Evolutionary conservation across 2,888 invertebrate species (phyloP).

Genomic region (Lasioglossum lativentre): DNA sequence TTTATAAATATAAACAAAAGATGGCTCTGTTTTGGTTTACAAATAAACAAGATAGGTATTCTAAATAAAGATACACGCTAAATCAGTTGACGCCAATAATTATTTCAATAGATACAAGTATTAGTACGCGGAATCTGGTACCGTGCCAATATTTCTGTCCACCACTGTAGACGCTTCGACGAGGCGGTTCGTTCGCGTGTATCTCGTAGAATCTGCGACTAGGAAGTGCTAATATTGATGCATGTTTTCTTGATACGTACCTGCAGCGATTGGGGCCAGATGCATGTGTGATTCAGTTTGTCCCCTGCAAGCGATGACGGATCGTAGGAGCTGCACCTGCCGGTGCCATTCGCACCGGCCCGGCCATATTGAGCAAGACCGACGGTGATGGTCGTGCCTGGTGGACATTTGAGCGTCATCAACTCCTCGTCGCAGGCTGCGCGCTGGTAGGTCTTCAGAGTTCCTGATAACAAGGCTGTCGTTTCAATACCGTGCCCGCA

Average conservation of each 20-base stretch:
- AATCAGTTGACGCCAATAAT: no score
- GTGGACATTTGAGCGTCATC: constrained; percentile 94
- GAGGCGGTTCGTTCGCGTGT: background rate
- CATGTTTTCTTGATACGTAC: constrained; percentile 85
- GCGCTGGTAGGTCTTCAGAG: constrained; percentile 95
- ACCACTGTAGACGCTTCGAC: background rate
- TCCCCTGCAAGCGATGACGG: constrained; percentile 74
- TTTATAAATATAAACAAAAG: no score
- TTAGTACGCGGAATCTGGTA: background rate
- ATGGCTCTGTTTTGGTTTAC: no score
- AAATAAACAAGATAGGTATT: no score
- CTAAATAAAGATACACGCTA: no score
- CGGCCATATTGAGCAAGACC: constrained; percentile 96
- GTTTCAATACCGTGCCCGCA: constrained; percentile 35
- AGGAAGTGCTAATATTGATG: background rate
- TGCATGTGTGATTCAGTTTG: constrained; percentile 88
- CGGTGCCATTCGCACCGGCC: constrained; percentile 85
- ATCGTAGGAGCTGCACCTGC: constrained; percentile 85
- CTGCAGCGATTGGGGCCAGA: constrained; percentile 92
- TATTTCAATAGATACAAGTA: no score
- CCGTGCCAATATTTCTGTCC: background rate
- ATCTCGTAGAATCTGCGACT: background rate
- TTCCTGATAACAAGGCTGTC: constrained; percentile 95
- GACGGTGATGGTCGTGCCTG: constrained; percentile 96
- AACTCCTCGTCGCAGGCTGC: constrained; percentile 97